Evolutionary conservation across 2,797 vertebrate species (phyloP), one percentile per base, ranked within the genome.

Genomic region (Pyrocephalus nanus): DNA sequence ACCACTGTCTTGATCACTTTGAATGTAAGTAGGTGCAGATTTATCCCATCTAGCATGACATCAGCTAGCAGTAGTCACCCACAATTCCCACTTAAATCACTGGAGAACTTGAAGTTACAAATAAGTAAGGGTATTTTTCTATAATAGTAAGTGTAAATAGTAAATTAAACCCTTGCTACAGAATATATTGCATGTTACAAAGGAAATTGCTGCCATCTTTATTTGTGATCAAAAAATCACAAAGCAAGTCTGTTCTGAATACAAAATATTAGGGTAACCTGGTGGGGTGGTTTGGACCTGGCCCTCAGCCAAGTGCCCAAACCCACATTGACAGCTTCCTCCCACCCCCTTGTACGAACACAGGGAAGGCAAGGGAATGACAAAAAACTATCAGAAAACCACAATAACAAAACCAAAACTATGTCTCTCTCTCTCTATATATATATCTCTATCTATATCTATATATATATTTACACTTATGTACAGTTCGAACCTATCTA

Each of bases 41-140:
- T 76, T 90, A 84, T 81, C 70, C 55, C 4, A 10, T 67, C 36
- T 70, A 61, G 29, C 60, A 58, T 82, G 81, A 74, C 65, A 74
- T 76, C 78, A 93, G 36, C 36, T 86, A 57, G 81, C 91, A 92
- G 67, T 61, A 91, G 71, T 86, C 69, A 84, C 50, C 69, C 22
- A 30, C 69, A 77, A 45, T 82, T 96, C 90, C 77, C 71, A 83
- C 54, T 83, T 71, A 71, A 85, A 57, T 65, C 32, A 57, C 20
- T 32, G 55, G 45, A 84, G 82, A 83, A 71, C 38, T 66, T 67
- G 54, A 93, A 92, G 32, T 69, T 91, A 69, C 29, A 66, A 67
- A 86, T 40, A 86, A 81, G 42, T 60, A 47, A 55, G 14, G n/a
- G 20, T 48, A 29, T 79, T 94, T 88, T 72, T 75, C 64, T 60